Percentiles rank a stretch among this genome's conserved stretches.
phyloP scores from a whole-genome alignment of 2,888 invertebrate species.

The Drosophila putrida region DNA sequence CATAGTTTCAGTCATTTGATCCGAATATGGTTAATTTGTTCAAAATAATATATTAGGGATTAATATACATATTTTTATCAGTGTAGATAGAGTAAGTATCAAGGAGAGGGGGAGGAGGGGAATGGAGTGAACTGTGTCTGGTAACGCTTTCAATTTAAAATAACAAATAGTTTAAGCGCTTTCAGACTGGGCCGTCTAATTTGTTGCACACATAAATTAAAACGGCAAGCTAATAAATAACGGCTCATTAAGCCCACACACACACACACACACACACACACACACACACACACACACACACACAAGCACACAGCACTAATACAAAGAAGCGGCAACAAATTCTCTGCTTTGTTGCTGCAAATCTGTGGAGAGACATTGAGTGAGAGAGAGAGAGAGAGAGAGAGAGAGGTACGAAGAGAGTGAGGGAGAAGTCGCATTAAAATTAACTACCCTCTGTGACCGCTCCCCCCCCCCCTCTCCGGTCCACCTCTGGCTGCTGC shows the following conservation, averaged over 20 bases:
- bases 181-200: conserved; percentile 66
- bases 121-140: neutral
- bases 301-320: neutral
- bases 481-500: neutral
- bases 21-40: no score
- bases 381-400: neutral
- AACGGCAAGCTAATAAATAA: conserved; percentile 75
- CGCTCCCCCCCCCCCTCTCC: conserved; percentile 2
- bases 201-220: conserved; percentile 78
- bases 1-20: no score
- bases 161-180: conserved; percentile 67
- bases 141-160: conserved; percentile 62
- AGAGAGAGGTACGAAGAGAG: neutral
- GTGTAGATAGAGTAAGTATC: no score
- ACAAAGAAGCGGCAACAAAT: conserved; percentile 19
- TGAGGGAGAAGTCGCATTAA: conserved; percentile 33
- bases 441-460: conserved; percentile 52
- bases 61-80: no score
- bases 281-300: neutral
- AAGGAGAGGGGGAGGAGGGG: neutral
- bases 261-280: conserved; percentile 26
- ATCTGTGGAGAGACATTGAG: conserved; percentile 3
- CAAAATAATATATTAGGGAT: no score
- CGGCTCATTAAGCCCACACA: conserved; percentile 71
- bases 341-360: conserved; percentile 1